Conservation (phyloP, 2,888 invertebrate species). For the Herminia tarsipennalis region DNA sequence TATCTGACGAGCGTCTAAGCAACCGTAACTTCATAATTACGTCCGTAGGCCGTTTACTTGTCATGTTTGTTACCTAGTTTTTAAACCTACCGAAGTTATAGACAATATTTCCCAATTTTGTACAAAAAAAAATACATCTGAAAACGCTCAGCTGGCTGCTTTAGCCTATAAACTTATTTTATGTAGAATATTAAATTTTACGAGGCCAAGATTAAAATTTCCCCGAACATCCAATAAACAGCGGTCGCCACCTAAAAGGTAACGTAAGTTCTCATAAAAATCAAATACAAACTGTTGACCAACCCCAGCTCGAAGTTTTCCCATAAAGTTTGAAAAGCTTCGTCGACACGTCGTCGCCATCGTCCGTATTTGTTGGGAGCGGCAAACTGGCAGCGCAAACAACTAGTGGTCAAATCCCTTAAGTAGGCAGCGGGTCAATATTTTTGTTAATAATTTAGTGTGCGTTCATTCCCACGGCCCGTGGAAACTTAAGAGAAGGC, state of each 20-base stretch:
- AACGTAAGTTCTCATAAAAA: conserved; percentile 45
- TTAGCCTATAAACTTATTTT: not conserved
- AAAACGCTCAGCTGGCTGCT: too few species aligned
- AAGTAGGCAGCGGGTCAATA: conserved; percentile 84
- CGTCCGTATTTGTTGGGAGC: conserved; percentile 69
- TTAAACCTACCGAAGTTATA: too few species aligned
- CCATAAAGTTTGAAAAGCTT: conserved; percentile 79
- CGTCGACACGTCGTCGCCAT: conserved; percentile 58
- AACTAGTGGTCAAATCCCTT: conserved; percentile 82
- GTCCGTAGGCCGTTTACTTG: too few species aligned
- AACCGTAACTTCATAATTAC: too few species aligned
- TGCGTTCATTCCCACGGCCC: conserved; percentile 75
- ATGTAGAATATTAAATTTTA: not conserved
- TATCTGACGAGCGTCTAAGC: too few species aligned
- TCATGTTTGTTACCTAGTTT: too few species aligned
- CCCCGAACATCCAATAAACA: conserved; percentile 29
- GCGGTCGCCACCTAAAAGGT: conserved; percentile 44
- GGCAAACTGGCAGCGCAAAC: conserved; percentile 80
- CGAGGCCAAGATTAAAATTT: conserved; percentile 9
- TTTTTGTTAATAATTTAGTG: conserved; percentile 84
- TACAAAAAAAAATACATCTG: too few species aligned
- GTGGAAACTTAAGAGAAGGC: conserved; percentile 59
- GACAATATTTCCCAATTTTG: too few species aligned
- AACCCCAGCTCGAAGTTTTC: conserved; percentile 67
- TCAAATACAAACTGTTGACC: conserved; percentile 68